Conservation (phyloP, 2,797 vertebrate genomes). For the Argyrosomus regius region DNA sequence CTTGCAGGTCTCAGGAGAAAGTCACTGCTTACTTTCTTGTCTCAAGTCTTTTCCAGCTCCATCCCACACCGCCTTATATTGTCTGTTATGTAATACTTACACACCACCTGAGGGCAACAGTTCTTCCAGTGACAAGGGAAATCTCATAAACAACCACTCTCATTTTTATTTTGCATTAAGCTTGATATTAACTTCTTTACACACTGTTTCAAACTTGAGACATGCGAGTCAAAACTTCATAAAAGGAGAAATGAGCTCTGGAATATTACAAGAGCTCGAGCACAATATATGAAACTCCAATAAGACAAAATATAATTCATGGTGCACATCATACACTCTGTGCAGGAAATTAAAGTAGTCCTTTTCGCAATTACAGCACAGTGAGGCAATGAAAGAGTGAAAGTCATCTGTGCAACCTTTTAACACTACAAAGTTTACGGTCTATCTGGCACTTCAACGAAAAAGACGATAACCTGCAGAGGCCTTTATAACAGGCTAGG, state of each 20-base stretch:
- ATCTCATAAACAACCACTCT: constrained; percentile 69
- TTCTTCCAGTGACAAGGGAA: constrained; percentile 59
- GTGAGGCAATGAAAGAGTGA: constrained; percentile 35
- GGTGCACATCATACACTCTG: constrained; percentile 21
- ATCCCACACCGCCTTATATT: constrained; percentile 72
- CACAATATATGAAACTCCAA: constrained; percentile 49
- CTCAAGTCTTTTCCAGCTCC: constrained; percentile 60
- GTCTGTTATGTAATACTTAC: constrained; percentile 66
- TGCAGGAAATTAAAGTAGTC: constrained; percentile 62
- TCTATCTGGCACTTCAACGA: constrained; percentile 6
- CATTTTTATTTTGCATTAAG: constrained; percentile 62
- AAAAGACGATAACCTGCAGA: constrained; percentile 25
- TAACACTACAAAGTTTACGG: constrained; percentile 21
- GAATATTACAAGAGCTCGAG: constrained; percentile 37
- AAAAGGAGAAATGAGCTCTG: constrained; percentile 46
- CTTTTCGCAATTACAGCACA: constrained; percentile 49
- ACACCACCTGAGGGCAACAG: constrained; percentile 68
- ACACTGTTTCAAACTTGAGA: constrained; percentile 48
- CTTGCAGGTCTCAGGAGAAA: constrained; percentile 62
- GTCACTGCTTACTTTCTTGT: constrained; percentile 54
- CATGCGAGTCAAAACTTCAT: constrained; percentile 50
- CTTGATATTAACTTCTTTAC: constrained; percentile 61
- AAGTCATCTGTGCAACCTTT: constrained; percentile 17
- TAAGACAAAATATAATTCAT: constrained; percentile 48
- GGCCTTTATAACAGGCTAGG: background rate